Conservation (phyloP, 2,888 invertebrate species). For the Ectropis crepuscularia region DNA sequence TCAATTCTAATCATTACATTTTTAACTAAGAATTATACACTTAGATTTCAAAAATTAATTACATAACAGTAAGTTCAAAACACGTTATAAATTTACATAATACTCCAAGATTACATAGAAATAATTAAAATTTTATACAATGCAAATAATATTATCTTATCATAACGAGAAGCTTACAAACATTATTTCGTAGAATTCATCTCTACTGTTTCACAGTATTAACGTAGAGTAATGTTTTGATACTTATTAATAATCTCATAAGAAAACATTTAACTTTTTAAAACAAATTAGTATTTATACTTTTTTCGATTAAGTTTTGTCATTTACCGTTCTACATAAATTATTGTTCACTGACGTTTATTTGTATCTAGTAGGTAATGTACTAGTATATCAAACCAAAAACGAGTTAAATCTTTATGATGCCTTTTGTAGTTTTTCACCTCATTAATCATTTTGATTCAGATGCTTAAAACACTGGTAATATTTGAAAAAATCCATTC, state of each 20-base stretch:
- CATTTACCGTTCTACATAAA: too few relatives aligned
- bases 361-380: too few relatives aligned
- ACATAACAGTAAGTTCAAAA: slow-evolving; percentile 6
- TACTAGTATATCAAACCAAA: too few relatives aligned
- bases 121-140: slow-evolving; percentile 28
- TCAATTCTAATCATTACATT: too few relatives aligned
- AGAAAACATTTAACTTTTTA: not conserved
- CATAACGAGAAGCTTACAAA: slow-evolving; percentile 40
- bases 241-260: not conserved
- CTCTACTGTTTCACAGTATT: slow-evolving; percentile 49
- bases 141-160: slow-evolving; percentile 46
- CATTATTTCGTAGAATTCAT: slow-evolving; percentile 39
- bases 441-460: too few relatives aligned
- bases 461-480: too few relatives aligned
- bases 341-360: too few relatives aligned
- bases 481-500: too few relatives aligned
- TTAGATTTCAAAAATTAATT: not conserved
- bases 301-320: too few relatives aligned
- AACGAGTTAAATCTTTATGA: too few relatives aligned
- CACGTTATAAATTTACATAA: slow-evolving; percentile 39
- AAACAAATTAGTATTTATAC: not conserved
- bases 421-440: too few relatives aligned
- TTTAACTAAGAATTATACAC: too few relatives aligned
- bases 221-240: slow-evolving; percentile 6
- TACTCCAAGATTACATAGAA: slow-evolving; percentile 40